Evolutionary conservation across 2,113 vertebrate genomes (phyloP), one percentile per base, ranked within the genome.

Genomic region (Dasyurus viverrinus): DNA sequence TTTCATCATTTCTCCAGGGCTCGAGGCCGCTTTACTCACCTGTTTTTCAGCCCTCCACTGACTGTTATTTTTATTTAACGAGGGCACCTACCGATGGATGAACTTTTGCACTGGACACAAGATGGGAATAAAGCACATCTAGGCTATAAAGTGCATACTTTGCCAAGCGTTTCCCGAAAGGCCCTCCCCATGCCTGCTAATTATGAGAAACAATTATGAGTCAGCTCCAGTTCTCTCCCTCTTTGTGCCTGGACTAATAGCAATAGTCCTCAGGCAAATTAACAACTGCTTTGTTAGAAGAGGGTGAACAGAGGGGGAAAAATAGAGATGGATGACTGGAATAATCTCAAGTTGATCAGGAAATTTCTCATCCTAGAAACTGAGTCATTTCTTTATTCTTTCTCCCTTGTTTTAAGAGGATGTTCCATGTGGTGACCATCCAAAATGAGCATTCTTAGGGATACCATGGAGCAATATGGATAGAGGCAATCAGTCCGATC

Each of bases 141-240:
- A 92, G 94, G 93, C 68, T 95, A 55, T 42, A 53, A 97, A 96
- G 90, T 26, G 91, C 27, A 54, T 90, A 68, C 5, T 94, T 91
- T 93, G 54, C 90, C 95, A 97, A 89, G 94, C 95, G 93, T 93
- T 97, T 94, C 97, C 52, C 93, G 89, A 94, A 90, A 48, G 46
- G 48, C 48, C 89, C 30, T 97, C 95, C 84, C 50, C 90, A 89
- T 89, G 30, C 90, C n/a, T 93, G 91, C 94, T 97, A 96, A 97
- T 96, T 97, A 96, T 60, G 92, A 90, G 96, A 98, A 98, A 97
- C 95, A 97, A 98, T 95, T 93, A 96, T 47, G 55, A 0, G 96
- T 76, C 26, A 95, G 93, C 95, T 94, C 98, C n/a, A 94, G 68
- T 10, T 92, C 92, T 96, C 90, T 97, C 89, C 54, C n/a, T 60